phyloP scores from a whole-genome alignment of 1,140 invertebrate genomes.

The Pseudomyrmex cubaensis region DNA sequence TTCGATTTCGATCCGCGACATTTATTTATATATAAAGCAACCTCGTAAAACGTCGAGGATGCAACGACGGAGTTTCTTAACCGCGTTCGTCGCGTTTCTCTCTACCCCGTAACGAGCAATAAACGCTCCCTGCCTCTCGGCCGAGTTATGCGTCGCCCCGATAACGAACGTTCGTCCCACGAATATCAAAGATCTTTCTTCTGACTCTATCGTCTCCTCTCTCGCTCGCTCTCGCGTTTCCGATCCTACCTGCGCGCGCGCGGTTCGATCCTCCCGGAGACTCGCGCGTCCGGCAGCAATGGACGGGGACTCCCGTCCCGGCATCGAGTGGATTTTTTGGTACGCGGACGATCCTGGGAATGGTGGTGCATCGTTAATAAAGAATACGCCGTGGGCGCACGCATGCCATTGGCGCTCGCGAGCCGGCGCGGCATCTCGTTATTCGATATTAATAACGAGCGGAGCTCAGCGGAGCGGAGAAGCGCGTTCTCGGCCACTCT shows the following conservation, averaged over 20 bases:
- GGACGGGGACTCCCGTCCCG: constrained; percentile 2
- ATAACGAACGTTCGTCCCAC: constrained; percentile 66
- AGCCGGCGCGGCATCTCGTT: constrained; percentile 77
- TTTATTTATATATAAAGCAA: not conserved
- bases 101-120: constrained; percentile 50
- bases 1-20: constrained; percentile 13
- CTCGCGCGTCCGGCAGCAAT: constrained; percentile 49
- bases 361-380: constrained; percentile 81
- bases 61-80: constrained; percentile 36
- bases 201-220: constrained; percentile 37
- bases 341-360: constrained; percentile 71
- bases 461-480: constrained; percentile 56
- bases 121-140: constrained; percentile 40
- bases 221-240: constrained; percentile 40
- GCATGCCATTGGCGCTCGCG: constrained; percentile 76
- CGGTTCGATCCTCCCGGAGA: constrained; percentile 35
- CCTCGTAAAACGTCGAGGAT: not conserved
- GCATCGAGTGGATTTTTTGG: constrained; percentile 75
- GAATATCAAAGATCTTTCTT: constrained; percentile 63
- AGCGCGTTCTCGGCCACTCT: constrained; percentile 15
- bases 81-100: constrained; percentile 29
- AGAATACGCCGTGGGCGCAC: constrained; percentile 77
- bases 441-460: constrained; percentile 83
- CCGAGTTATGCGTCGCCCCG: constrained; percentile 59
- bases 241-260: constrained; percentile 29